Conservation (phyloP, 2,797 vertebrate genomes). For the Yasuhikotakia modesta region DNA sequence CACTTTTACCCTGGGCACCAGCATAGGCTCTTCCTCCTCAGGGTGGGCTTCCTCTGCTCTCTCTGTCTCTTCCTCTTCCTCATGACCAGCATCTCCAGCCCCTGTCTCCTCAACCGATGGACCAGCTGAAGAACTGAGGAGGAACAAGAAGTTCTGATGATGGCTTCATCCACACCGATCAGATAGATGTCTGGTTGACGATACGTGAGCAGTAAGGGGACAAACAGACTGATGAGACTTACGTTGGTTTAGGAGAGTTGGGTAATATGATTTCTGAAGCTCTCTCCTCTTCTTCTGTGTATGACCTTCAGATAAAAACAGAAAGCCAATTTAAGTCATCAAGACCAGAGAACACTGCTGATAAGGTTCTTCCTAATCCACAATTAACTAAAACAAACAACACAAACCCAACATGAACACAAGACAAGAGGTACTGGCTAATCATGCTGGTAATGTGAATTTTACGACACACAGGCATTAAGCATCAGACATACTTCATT, state of each 20-base stretch:
- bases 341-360: not conserved
- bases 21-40: slow-evolving; percentile 79
- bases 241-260: slow-evolving; percentile 43
- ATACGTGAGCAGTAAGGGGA: not conserved
- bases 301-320: slow-evolving; percentile 38
- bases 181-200: too few relatives aligned
- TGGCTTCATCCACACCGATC: not conserved
- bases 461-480: not conserved
- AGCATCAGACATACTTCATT: slow-evolving; percentile 86
- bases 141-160: not conserved
- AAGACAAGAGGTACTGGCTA: not conserved
- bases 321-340: not conserved
- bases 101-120: not conserved
- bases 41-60: slow-evolving; percentile 60
- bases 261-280: slow-evolving; percentile 31
- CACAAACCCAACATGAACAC: not conserved
- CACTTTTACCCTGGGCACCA: slow-evolving; percentile 95
- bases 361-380: not conserved
- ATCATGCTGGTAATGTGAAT: not conserved
- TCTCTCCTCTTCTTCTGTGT: slow-evolving; percentile 51
- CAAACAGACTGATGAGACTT: slow-evolving; percentile 3
- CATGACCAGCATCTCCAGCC: slow-evolving; percentile 63
- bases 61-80: slow-evolving; percentile 67
- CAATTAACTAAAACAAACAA: not conserved
- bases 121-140: slow-evolving; percentile 64